Percentiles rank a stretch among this genome's conserved stretches.
Evolutionary conservation across 1,140 invertebrate genomes (phyloP).

Genomic region (Phthorimaea operculella): DNA sequence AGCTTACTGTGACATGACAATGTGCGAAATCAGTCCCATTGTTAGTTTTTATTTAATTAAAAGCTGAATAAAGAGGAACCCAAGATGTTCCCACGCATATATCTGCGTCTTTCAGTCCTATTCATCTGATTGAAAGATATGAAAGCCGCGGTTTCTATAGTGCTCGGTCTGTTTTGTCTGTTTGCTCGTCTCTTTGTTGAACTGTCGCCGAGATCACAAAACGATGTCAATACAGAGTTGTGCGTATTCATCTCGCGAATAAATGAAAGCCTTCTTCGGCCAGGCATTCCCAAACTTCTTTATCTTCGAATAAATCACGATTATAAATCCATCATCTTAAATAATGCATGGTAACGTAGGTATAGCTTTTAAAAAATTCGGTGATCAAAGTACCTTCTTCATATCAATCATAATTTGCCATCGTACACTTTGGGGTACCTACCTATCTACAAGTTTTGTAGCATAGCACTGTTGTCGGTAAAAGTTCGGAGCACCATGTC

Average conservation of each 20-base stretch:
- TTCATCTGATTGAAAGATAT: slow-evolving; percentile 27
- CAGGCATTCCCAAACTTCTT: too few relatives aligned
- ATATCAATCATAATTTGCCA: too few relatives aligned
- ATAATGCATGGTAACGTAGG: too few relatives aligned
- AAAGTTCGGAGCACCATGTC: too few relatives aligned
- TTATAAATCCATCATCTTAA: too few relatives aligned
- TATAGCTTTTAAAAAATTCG: too few relatives aligned
- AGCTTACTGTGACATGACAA: neutral
- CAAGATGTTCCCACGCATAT: slow-evolving; percentile 43
- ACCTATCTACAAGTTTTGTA: too few relatives aligned
- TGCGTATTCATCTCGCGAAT: slow-evolving; percentile 14
- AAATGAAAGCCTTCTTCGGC: neutral
- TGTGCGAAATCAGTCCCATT: neutral
- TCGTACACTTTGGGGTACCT: too few relatives aligned
- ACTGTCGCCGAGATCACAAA: slow-evolving; percentile 26
- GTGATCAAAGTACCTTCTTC: too few relatives aligned
- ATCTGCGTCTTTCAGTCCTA: slow-evolving; percentile 27
- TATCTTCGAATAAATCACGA: too few relatives aligned
- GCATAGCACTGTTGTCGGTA: too few relatives aligned
- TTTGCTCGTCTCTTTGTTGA: slow-evolving; percentile 34
- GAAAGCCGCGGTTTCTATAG: slow-evolving; percentile 8
- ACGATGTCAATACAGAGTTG: slow-evolving; percentile 23
- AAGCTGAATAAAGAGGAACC: slow-evolving; percentile 21
- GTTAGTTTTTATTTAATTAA: neutral
- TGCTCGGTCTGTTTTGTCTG: slow-evolving; percentile 27